Base-by-base conservation (phyloP, 2,888 invertebrate genomes). In the Heterodera filipjevi region DNA sequence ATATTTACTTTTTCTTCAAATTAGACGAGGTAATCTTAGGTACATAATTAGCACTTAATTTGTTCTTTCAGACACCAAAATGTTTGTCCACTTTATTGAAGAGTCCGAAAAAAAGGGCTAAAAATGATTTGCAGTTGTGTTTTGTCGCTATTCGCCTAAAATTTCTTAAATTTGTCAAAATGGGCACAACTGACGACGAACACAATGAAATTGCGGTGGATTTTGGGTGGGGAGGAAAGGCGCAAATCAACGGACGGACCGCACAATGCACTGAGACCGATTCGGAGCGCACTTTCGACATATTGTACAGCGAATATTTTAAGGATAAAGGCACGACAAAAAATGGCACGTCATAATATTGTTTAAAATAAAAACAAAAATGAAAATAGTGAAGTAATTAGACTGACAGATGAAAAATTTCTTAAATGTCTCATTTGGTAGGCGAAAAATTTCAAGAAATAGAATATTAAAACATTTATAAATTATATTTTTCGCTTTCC, bases 111-210 rank as follows among this genome's bases (percentile, higher is more conserved):
- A 59, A 59, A 59, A 59, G 12, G 0, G 27, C 27, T 27, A 59
- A 27, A 53, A 53, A 59, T 0, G 59, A 59, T 70, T 70, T 6
- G 33, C 10, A 14, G 22, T 32, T 32, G 27, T 39, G 33, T 33
- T 32, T 70, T 70, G 39, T 33, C 70, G 14, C 32, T 6, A 22
- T 70, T 70, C 70, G 70, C 39, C 6, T 70, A 32, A 39, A 39
- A 59, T 27, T n/a, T n/a, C 59, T 59, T 27, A 59, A 59, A 59
- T 59, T 59, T 59, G 59, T n/a, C 59, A 59, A 59, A 59, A n/a
- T 27, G 27, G 10, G 10, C 1, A 12, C 1, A 2, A 27, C 6
- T 3, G 59, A 59, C n/a, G 59, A 5, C 1, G 27, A 59, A 27
- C 10, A 27, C 10, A 59, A 59, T 59, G 59, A n/a, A 59, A 27